Evolutionary conservation across 2,888 invertebrate genomes (phyloP).

Genomic region (Eurytoma adleriae): DNA sequence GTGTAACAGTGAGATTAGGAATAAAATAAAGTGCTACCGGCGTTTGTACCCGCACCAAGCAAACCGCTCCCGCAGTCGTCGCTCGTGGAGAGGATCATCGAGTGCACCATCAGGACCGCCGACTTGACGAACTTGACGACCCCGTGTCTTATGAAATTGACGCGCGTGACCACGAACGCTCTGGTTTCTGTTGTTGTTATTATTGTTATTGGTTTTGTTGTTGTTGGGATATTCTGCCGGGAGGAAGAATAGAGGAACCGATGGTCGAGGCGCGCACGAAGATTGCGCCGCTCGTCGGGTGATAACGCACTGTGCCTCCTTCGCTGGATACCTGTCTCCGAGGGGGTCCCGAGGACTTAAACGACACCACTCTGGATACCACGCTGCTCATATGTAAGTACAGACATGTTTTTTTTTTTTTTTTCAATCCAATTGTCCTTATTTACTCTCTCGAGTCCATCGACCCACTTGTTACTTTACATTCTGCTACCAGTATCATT

Average conservation of each 20-base stretch:
- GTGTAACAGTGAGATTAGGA: not conserved
- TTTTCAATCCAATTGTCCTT: conserved; percentile 56
- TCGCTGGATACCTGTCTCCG: conserved; percentile 39
- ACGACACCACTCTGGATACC: conserved; percentile 71
- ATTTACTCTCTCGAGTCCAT: too few relatives aligned
- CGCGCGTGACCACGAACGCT: conserved; percentile 15
- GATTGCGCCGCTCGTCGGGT: conserved; percentile 8
- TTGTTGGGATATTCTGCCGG: conserved; percentile 17
- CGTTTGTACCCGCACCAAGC: too few relatives aligned
- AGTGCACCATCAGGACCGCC: conserved; percentile 6
- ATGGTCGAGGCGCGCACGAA: conserved; percentile 14
- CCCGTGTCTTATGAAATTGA: not conserved
- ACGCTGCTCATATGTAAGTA: conserved; percentile 75
- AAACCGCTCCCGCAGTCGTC: too few relatives aligned
- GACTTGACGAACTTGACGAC: conserved; percentile 47
- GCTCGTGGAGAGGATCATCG: too few relatives aligned
- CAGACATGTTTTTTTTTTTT: conserved; percentile 16
- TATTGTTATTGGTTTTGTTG: not conserved
- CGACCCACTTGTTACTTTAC: too few relatives aligned
- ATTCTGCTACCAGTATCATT: too few relatives aligned
- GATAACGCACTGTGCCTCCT: not conserved
- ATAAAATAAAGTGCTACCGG: too few relatives aligned
- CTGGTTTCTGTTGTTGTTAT: not conserved
- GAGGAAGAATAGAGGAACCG: not conserved
- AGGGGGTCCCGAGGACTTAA: conserved; percentile 71